Base-by-base conservation (phyloP, 2,888 invertebrate species). In the Chymomyza caudatula region DNA sequence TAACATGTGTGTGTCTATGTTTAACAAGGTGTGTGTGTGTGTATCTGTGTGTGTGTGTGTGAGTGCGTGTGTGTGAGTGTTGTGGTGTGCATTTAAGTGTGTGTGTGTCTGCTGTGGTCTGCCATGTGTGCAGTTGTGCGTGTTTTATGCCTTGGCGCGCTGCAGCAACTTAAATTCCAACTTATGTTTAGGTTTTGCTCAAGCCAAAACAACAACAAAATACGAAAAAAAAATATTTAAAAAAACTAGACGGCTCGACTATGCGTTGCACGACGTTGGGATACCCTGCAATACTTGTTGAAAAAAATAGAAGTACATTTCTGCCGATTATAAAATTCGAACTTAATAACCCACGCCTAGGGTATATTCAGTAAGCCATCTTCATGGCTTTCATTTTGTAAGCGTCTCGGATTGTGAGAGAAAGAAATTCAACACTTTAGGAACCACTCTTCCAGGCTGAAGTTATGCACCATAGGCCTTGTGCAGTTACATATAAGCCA, bases 81-180 rank as follows among this genome's bases (percentile, higher is more conserved):
- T 73, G 57, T 57, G 62, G 25, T 25, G 25, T 5, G n/a, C n/a
- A n/a, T n/a, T n/a, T n/a, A n/a, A n/a, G n/a, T 37, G 29, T 37
- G 5, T 11, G 4, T 17, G 19, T 1, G 17, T 17, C 6, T 51
- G 17, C n/a, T 51, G 22, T 22, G 51, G 67, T 67, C 23, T 20
- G n/a, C 29, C 61, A 61, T 69, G 58, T 74, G 69, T 73, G 73
- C 70, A 73, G 74, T 68, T 79, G 72, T 79, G 76, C 74, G 74
- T 79, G 74, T 78, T 80, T 79, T 81, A 81, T 81, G 79, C 82
- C 69, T 76, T 81, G 77, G 82, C 77, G 78, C 82, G 78, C 78
- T 80, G 80, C 77, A 66, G 77, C 80, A 80, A 80, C 76, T 82
- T 80, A 79, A 80, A 80, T 80, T 78, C 82, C 82, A 80, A 80